phyloP scores from a whole-genome alignment of 2,888 invertebrate species.

The Cheilosia impressa region DNA sequence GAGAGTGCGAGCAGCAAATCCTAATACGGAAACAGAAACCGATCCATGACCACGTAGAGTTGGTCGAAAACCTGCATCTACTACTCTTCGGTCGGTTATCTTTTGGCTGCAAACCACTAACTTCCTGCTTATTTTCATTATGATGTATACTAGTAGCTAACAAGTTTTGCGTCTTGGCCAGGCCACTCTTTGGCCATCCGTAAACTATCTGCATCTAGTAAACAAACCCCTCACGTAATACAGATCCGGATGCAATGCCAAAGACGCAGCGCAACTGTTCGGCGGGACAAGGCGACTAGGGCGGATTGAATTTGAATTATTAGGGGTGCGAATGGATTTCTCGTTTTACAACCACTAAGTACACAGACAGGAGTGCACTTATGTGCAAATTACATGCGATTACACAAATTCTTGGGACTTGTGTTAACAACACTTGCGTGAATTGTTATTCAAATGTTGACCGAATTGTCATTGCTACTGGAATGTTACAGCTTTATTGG shows the following conservation, averaged over 20 bases:
- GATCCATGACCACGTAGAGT: conserved; percentile 34
- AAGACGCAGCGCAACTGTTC: not conserved
- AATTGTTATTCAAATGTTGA: conserved; percentile 15
- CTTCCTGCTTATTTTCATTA: conserved; percentile 65
- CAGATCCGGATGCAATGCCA: conserved; percentile 13
- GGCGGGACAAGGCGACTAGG: not conserved
- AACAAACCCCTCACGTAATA: conserved; percentile 1
- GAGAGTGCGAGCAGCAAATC: conserved; percentile 13
- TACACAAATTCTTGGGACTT: not conserved
- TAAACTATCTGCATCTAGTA: not conserved
- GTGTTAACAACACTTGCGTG: not conserved
- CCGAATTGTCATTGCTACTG: not conserved
- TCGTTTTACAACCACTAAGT: not conserved
- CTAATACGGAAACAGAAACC: conserved; percentile 62
- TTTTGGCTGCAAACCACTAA: conserved; percentile 46
- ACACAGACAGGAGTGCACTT: not conserved
- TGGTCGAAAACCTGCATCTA: conserved; percentile 52
- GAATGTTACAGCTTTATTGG: conserved; percentile 8
- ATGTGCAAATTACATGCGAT: conserved; percentile 4
- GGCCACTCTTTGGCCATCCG: conserved; percentile 28
- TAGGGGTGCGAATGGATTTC: conserved; percentile 8
- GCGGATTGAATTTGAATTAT: conserved; percentile 14
- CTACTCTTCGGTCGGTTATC: conserved; percentile 12
- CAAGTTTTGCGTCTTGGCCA: conserved; percentile 44
- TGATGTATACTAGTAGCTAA: conserved; percentile 19